phyloP scores from a whole-genome alignment of 1,140 invertebrate genomes.

The Dryas iulia region DNA sequence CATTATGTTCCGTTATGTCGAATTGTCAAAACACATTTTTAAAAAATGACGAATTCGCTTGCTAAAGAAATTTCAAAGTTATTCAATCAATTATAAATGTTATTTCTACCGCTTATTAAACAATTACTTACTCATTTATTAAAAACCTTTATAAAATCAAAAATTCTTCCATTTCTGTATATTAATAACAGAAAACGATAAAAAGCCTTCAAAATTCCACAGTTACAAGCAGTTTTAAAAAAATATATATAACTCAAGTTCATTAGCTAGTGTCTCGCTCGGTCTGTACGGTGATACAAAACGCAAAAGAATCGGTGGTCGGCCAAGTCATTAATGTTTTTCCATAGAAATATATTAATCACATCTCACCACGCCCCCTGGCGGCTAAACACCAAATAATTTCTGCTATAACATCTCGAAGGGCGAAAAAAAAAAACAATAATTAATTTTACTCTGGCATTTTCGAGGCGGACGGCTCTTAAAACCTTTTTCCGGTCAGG shows the following conservation, averaged over 20 bases:
- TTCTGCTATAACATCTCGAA: slow-evolving; percentile 68
- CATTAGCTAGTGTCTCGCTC: slow-evolving; percentile 25
- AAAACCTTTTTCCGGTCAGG: slow-evolving; percentile 54
- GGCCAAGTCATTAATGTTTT: slow-evolving; percentile 71
- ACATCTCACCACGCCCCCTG: slow-evolving; percentile 63
- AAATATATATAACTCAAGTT: slow-evolving; percentile 27
- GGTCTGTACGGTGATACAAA: slow-evolving; percentile 35
- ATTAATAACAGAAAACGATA: neutral
- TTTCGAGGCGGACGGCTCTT: slow-evolving; percentile 55
- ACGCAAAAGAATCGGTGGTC: slow-evolving; percentile 55
- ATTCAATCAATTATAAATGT: too few species aligned
- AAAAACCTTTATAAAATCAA: neutral
- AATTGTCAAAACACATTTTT: too few species aligned
- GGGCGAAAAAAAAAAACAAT: slow-evolving; percentile 65
- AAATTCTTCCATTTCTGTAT: neutral
- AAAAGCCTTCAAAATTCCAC: slow-evolving; percentile 5
- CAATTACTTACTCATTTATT: too few species aligned
- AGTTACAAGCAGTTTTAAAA: slow-evolving; percentile 13
- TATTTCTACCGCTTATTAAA: too few species aligned
- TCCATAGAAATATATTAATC: slow-evolving; percentile 78
- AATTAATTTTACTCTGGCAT: slow-evolving; percentile 75
- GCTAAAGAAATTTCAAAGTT: too few species aligned
- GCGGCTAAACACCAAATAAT: slow-evolving; percentile 79
- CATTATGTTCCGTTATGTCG: too few species aligned
- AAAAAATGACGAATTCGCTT: too few species aligned